Conservation (phyloP, 2,797 vertebrate species). For the Staurois parvus region DNA sequence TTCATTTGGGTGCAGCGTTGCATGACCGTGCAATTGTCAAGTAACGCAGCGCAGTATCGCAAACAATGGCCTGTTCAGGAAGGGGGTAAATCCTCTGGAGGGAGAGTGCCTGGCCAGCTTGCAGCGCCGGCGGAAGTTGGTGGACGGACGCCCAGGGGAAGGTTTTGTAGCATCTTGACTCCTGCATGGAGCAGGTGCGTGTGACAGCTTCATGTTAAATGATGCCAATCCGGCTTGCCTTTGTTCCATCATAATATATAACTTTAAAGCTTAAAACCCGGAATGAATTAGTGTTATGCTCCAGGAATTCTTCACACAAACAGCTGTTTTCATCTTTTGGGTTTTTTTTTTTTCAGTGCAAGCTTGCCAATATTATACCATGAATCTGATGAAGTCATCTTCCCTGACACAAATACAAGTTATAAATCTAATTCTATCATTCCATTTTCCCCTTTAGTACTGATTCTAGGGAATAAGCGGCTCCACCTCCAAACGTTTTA, state of each 20-base stretch:
- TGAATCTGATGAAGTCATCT: conserved; percentile 32
- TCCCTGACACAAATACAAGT: conserved; percentile 5
- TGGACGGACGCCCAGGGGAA: no score
- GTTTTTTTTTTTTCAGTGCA: conserved; percentile 14
- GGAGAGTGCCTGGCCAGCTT: no score
- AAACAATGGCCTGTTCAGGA: no score
- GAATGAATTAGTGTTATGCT: background rate
- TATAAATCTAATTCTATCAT: conserved; percentile 10
- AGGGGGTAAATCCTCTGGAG: no score
- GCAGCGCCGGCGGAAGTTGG: no score
- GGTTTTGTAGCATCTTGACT: no score
- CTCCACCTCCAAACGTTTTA: background rate
- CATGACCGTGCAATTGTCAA: no score
- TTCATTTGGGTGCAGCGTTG: no score
- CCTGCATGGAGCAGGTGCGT: no score
- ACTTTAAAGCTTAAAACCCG: background rate
- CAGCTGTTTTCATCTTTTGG: conserved; percentile 46
- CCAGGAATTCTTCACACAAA: background rate
- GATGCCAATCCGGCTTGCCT: no score
- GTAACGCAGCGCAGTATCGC: no score
- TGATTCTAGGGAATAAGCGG: background rate
- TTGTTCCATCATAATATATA: background rate
- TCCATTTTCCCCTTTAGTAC: background rate
- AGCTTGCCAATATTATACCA: background rate
- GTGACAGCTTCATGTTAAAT: no score